These are phyloP conservation scores for Drosophila sordidapex DNA, from an alignment of 2,888 invertebrate species.

Conservation along the genomic window DNA sequence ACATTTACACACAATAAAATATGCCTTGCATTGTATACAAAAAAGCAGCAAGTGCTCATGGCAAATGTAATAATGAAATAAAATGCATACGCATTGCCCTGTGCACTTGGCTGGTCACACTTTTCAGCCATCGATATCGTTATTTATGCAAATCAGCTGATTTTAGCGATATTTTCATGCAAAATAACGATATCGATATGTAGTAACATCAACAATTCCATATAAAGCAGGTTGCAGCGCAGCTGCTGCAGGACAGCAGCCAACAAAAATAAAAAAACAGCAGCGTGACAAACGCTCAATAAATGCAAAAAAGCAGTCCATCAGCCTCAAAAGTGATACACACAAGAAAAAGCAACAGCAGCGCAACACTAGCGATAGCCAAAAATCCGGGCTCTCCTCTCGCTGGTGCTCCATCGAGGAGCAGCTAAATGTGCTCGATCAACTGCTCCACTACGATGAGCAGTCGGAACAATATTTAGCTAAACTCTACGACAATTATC, in stretches of 20 bases:
- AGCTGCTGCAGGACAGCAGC: slow-evolving; percentile 61
- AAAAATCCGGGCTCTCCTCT: slow-evolving; percentile 81
- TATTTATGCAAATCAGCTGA: slow-evolving; percentile 61
- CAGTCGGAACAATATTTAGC: slow-evolving; percentile 71
- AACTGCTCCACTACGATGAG: slow-evolving; percentile 83
- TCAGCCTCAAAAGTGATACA: slow-evolving; percentile 58
- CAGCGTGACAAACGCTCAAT: slow-evolving; percentile 55
- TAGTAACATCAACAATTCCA: slow-evolving; percentile 59
- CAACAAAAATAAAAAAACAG: slow-evolving; percentile 54
- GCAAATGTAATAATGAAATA: slow-evolving; percentile 7
- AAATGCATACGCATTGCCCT: slow-evolving; percentile 23
- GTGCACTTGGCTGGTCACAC: slow-evolving; percentile 50
- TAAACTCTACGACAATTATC: slow-evolving; percentile 64
- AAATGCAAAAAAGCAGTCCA: slow-evolving; percentile 56
- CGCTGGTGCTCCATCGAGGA: slow-evolving; percentile 84
- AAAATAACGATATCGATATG: slow-evolving; percentile 46
- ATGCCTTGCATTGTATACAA: slow-evolving; percentile 23
- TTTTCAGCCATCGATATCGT: slow-evolving; percentile 42
- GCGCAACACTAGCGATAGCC: slow-evolving; percentile 32
- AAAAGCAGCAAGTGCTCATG: slow-evolving; percentile 23
- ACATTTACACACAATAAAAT: neutral
- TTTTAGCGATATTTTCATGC: slow-evolving; percentile 22
- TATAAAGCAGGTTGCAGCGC: slow-evolving; percentile 60
- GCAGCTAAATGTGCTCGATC: slow-evolving; percentile 82
- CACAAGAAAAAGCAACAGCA: slow-evolving; percentile 49